phyloP scores from a whole-genome alignment of 2,888 invertebrate genomes.

The Sphaerophoria rueppellii region DNA sequence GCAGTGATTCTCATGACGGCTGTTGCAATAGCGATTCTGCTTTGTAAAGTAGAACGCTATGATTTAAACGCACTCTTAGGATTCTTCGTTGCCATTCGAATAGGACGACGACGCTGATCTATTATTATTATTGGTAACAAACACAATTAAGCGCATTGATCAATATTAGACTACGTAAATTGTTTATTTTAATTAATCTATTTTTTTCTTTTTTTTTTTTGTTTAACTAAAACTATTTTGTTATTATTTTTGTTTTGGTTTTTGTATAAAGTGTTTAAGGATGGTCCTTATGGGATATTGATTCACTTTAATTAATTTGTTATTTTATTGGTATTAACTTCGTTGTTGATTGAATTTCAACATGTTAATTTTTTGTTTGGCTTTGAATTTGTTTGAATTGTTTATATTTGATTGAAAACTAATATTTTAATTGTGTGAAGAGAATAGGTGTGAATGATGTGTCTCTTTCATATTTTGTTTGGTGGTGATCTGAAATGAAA shows the following conservation, averaged over 20 bases:
- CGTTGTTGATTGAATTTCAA: background rate
- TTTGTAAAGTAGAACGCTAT: slow-evolving; percentile 71
- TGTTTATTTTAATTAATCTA: background rate
- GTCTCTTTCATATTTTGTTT: slow-evolving; percentile 44
- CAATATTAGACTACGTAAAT: slow-evolving; percentile 25
- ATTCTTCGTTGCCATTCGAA: slow-evolving; percentile 74
- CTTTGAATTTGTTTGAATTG: slow-evolving; percentile 12
- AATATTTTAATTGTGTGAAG: slow-evolving; percentile 5
- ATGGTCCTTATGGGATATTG: slow-evolving; percentile 42
- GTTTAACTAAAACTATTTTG: slow-evolving; percentile 17
- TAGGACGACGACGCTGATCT: slow-evolving; percentile 71
- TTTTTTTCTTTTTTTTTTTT: background rate
- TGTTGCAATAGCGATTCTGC: slow-evolving; percentile 67
- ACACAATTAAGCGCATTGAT: slow-evolving; percentile 59
- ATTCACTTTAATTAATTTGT: slow-evolving; percentile 35
- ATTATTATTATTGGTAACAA: slow-evolving; percentile 46
- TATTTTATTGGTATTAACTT: slow-evolving; percentile 16
- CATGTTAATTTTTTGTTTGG: slow-evolving; percentile 26
- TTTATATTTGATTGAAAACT: background rate
- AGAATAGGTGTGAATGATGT: slow-evolving; percentile 17
- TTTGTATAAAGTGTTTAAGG: slow-evolving; percentile 53
- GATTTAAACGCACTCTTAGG: slow-evolving; percentile 66
- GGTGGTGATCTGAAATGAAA: slow-evolving; percentile 55
- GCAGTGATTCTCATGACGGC: slow-evolving; percentile 81
- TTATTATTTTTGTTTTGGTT: background rate